phyloP scores from a whole-genome alignment of 92 coral and sea anemone species.

The Zoanthus gigantus region DNA sequence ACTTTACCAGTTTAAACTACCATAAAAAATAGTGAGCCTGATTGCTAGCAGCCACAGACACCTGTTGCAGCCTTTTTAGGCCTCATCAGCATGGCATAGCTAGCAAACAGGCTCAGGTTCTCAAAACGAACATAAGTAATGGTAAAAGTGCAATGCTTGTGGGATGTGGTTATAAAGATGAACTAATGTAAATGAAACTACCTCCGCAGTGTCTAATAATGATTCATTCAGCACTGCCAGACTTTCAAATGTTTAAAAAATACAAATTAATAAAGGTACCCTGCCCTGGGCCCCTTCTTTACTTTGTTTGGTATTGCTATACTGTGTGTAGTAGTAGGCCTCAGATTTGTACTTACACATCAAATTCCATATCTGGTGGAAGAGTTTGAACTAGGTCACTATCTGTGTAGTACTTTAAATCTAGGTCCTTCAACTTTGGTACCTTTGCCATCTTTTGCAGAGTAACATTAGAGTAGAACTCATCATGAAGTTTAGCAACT shows the following conservation, averaged over 20 bases:
- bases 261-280: not conserved
- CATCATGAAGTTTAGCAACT: conserved; percentile 82
- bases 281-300: no score
- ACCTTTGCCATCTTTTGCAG: conserved; percentile 81
- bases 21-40: no score
- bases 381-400: conserved; percentile 79
- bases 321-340: no score
- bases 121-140: no score
- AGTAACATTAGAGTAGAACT: conserved; percentile 75
- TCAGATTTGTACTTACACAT: conserved; percentile 73
- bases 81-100: no score
- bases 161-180: no score
- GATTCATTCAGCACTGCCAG: conserved; percentile 29
- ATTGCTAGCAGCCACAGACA: no score
- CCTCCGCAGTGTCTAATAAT: conserved; percentile 11
- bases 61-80: no score
- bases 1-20: no score
- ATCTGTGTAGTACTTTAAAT: conserved; percentile 71
- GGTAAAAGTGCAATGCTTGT: no score
- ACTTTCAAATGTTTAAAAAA: conserved; percentile 9
- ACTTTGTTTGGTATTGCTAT: no score
- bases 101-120: no score
- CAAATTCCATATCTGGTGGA: conserved; percentile 78
- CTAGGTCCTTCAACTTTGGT: conserved; percentile 69
- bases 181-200: not conserved